These are phyloP conservation scores for Zeugodacus cucurbitae DNA, from an alignment of 1,140 invertebrate species.

Conservation along the genomic window DNA sequence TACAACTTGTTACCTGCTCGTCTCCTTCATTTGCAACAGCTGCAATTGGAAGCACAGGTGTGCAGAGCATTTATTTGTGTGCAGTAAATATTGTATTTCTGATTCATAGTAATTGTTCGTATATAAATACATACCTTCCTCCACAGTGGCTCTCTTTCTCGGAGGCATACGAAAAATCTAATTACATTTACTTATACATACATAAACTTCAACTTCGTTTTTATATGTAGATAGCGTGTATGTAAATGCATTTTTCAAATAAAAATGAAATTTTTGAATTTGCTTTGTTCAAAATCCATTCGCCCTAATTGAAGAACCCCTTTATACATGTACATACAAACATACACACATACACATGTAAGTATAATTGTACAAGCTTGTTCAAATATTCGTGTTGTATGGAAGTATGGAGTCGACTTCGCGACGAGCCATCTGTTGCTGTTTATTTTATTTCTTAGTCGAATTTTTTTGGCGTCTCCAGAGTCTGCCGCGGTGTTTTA, in stretches of 20 bases:
- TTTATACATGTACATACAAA: background rate
- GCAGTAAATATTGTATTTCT: too few species aligned
- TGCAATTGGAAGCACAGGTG: background rate
- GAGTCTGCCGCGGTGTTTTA: conserved; percentile 46
- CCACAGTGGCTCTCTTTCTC: too few species aligned
- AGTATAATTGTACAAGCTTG: background rate
- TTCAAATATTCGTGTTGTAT: too few species aligned
- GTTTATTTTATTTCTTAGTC: conserved; percentile 43
- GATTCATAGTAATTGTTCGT: too few species aligned
- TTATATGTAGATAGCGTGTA: background rate
- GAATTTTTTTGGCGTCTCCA: conserved; percentile 51
- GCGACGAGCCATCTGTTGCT: conserved; percentile 28
- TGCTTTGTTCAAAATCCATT: background rate
- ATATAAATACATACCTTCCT: too few species aligned
- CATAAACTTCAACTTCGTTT: background rate
- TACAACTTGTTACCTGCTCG: conserved; percentile 39
- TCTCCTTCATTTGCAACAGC: conserved; percentile 45
- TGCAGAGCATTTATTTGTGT: too few species aligned
- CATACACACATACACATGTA: background rate
- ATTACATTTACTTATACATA: background rate
- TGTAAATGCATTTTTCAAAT: background rate
- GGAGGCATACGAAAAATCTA: background rate
- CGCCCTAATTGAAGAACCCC: background rate
- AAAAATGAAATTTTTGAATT: background rate
- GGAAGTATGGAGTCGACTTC: background rate